These are phyloP conservation scores for Rana temporaria DNA, from an alignment of 2,113 vertebrate genomes.

Conservation along the genomic window DNA sequence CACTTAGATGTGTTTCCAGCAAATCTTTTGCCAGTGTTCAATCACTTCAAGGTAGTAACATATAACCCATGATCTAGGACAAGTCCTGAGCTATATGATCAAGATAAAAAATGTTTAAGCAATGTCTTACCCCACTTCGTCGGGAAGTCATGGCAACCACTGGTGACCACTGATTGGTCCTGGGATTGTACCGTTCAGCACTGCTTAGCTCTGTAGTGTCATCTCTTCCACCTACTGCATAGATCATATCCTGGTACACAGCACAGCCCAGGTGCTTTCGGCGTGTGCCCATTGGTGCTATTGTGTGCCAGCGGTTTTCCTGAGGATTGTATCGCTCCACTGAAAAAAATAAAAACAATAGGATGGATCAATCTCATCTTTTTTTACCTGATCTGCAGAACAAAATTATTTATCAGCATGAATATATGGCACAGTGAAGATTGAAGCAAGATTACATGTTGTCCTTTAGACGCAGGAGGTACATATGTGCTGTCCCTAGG, in stretches of 20 bases:
- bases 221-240: constrained; percentile 94
- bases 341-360: constrained; percentile 62
- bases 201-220: constrained; percentile 98
- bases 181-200: constrained; percentile 94
- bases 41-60: too few relatives aligned
- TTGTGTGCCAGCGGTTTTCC: constrained; percentile 98
- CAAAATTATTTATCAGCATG: not conserved
- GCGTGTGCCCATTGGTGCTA: constrained; percentile 96
- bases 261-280: constrained; percentile 97
- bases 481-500: too few relatives aligned
- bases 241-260: constrained; percentile 99
- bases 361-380: not conserved
- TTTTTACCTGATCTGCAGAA: not conserved
- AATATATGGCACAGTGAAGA: too few relatives aligned
- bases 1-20: too few relatives aligned
- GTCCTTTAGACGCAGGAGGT: too few relatives aligned
- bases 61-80: too few relatives aligned
- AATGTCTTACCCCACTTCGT: constrained; percentile 86
- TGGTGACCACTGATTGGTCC: constrained; percentile 97
- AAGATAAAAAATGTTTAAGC: too few relatives aligned
- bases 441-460: too few relatives aligned
- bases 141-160: constrained; percentile 98
- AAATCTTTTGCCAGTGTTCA: too few relatives aligned
- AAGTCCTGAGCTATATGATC: too few relatives aligned
- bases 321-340: constrained; percentile 98